Base-by-base conservation (phyloP, 2,888 invertebrate species). In the Tolmerus cingulatus region DNA sequence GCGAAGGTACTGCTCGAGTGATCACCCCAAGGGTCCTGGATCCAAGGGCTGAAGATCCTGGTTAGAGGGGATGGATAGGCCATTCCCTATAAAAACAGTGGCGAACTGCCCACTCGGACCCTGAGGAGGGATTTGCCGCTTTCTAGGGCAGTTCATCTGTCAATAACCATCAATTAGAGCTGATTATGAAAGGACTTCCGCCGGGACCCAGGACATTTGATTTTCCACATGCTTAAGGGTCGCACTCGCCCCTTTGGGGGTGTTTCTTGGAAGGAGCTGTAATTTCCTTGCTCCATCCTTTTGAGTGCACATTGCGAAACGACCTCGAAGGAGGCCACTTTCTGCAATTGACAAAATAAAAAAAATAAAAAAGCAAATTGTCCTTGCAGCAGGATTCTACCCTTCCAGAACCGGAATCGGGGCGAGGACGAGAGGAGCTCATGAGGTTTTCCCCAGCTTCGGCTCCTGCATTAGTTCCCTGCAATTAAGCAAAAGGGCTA, bases 91-190 rank as follows among this genome's bases (percentile, higher is more conserved):
- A 51, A 79, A 55, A 66, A 57, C 30, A 74, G 27, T 43, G 74
- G 27, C 57, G 37, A 55, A 76, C 46, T n/a, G 5, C 74, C 14
- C 34, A 34, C 5, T 19, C 27, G 23, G 66, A 66, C 66, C 66
- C 12, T 23, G 66, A 8, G 23, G 27, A 66, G 23, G 66, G 66
- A 23, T 23, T 66, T 66, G 9, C 23, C 66, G 19, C 16, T 19
- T 66, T 66, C 19, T 23, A n/a, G 66, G 27, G 66, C 51, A 77
- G 79, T 82, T 87, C 76, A 74, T 81, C 78, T 87, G 82, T 81
- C 86, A 87, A 87, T 87, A 86, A 82, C 46, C 66, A 86, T 87
- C 82, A 86, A 87, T 87, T 81, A 66, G 66, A 66, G 66, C 66
- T 66, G 66, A 66, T 66, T 66, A 66, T 66, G 66, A 66, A 66